A percentile compares a stretch with the other conserved stretches of the same genome.
Conservation (phyloP, 2,797 vertebrate genomes). For the Platyrinchus mystaceus region DNA sequence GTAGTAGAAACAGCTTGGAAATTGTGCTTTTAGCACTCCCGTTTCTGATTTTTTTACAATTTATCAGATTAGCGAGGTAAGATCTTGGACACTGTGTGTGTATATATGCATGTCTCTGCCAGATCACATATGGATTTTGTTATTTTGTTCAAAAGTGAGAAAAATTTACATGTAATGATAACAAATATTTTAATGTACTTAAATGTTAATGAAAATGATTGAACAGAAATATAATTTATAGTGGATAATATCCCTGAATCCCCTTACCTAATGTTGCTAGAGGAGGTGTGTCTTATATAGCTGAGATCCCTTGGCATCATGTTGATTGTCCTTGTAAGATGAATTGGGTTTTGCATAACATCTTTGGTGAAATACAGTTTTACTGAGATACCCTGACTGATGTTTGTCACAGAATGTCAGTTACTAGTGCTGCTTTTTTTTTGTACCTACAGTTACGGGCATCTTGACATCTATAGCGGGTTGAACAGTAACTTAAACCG, state of each 20-base stretch:
- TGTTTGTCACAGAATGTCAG: background rate
- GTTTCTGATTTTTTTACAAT: background rate
- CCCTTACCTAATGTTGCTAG: background rate
- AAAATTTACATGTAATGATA: background rate
- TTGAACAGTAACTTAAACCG: constrained; percentile 94
- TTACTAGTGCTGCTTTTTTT: background rate
- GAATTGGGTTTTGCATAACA: background rate
- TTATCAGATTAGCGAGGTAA: background rate
- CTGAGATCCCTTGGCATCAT: background rate
- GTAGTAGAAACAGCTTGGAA: background rate
- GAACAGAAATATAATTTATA: background rate
- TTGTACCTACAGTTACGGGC: constrained; percentile 81
- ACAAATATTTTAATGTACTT: background rate
- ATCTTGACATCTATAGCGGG: constrained; percentile 93
- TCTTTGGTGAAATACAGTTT: background rate
- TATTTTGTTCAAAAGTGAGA: background rate
- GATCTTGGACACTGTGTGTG: background rate
- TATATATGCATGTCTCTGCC: background rate
- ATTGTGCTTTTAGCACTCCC: background rate
- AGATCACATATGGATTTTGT: background rate
- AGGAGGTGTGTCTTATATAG: background rate
- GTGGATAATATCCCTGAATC: background rate
- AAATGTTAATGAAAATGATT: background rate
- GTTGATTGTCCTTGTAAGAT: background rate
- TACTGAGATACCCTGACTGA: background rate